Evolutionary conservation across 2,888 invertebrate species (phyloP).

Genomic region (Nomada fucata): DNA sequence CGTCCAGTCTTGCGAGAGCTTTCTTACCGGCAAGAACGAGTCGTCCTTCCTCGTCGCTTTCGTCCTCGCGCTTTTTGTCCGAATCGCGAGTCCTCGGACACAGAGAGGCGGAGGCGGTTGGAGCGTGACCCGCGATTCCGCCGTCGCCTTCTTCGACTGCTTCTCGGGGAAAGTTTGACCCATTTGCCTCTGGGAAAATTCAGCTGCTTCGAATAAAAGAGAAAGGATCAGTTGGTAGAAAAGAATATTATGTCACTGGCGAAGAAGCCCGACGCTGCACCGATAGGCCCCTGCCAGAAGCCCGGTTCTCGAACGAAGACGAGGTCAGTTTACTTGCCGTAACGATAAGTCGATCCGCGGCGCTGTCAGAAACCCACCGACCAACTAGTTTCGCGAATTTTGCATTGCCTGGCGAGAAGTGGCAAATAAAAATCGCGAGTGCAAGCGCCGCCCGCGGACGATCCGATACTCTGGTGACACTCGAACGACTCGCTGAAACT

Average conservation of each 20-base stretch:
- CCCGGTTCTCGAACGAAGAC: constrained; percentile 17
- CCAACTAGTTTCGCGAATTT: too few species aligned
- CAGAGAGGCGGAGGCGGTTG: too few species aligned
- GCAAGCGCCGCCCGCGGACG: too few species aligned
- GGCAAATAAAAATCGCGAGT: too few species aligned
- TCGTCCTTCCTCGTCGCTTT: constrained; percentile 9
- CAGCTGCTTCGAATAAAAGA: background rate
- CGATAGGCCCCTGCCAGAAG: constrained; percentile 15
- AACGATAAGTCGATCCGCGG: background rate
- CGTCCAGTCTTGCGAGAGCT: constrained; percentile 80
- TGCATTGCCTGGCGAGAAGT: too few species aligned
- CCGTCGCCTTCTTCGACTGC: too few species aligned
- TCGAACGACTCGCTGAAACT: too few species aligned
- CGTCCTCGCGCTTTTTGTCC: constrained; percentile 20
- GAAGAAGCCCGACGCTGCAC: constrained; percentile 26
- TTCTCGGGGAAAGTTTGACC: background rate
- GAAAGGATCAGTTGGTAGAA: background rate
- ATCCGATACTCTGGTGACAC: too few species aligned
- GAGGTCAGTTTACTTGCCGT: constrained; percentile 33
- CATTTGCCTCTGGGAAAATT: too few species aligned
- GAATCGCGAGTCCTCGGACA: constrained; percentile 7
- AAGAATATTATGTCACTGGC: constrained; percentile 16
- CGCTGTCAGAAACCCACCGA: background rate
- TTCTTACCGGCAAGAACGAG: constrained; percentile 73
- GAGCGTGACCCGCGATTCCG: background rate